Base-by-base conservation (phyloP, 2,113 vertebrate species). In the Heterotis niloticus region DNA sequence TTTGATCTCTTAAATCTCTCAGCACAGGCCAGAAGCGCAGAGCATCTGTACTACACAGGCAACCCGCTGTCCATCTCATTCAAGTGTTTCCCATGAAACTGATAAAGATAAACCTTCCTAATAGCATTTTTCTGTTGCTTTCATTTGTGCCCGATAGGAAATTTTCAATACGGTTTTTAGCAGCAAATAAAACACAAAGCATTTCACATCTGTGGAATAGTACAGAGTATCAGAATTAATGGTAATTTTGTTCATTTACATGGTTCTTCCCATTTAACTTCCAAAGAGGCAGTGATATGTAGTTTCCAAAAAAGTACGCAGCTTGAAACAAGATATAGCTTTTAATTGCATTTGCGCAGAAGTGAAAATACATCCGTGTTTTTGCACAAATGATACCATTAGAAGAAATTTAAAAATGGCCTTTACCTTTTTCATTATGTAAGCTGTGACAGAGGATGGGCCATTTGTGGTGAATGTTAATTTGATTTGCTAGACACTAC, bases 351-450 rank as follows among this genome's bases (percentile, higher is more conserved):
- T 74, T 74, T n/a, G 56, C 51, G n/a, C 14, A 1, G 52, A 74
- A 57, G 23, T 23, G 12, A 24, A 44, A 44, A 56, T 54, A 24
- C 7, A 44, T 44, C 34, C 34, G 34, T n/a, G n/a, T 75, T 62
- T 60, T 11, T 18, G 54, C 13, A 7, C 5, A 56, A 44, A 26
- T 62, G n/a, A 75, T 29, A 26, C 60, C 10, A 28, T 60, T 75
- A 75, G 26, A 56, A 62, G 57, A 54, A 75, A 57, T 56, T 60
- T 13, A 24, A 44, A 75, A 75, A 65, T 76, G 44, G 29, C 75
- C 75, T 76, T 65, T 20, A n/a, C n/a, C n/a, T 76, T 29, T 28
- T 44, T 65, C 59, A 78, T 56, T 69, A 78, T 52, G 17, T 44
- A 14, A 17, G 60, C 56, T 5, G 16, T 78, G 64, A 26, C 76